Conservation (phyloP, 2,888 invertebrate genomes). For the Heliconius aoede region DNA sequence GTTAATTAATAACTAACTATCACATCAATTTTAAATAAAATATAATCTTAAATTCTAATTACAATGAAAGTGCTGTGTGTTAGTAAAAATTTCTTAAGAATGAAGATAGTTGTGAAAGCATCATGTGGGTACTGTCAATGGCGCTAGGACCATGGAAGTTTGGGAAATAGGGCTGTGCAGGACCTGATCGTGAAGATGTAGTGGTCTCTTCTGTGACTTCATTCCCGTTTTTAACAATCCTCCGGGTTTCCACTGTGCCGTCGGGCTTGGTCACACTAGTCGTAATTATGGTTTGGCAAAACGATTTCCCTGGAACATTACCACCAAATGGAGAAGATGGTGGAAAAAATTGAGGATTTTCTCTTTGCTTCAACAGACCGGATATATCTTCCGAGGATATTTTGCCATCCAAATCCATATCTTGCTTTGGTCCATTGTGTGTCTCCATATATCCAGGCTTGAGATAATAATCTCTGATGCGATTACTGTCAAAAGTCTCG, state of each 20-base stretch:
- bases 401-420: constrained; percentile 74
- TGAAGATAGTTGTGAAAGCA: constrained; percentile 67
- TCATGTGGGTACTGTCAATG: constrained; percentile 56
- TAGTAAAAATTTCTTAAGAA: constrained; percentile 71
- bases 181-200: constrained; percentile 51
- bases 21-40: constrained; percentile 41
- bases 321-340: constrained; percentile 60
- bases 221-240: constrained; percentile 74
- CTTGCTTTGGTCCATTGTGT: constrained; percentile 59
- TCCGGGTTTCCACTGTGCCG: constrained; percentile 71
- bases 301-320: constrained; percentile 66
- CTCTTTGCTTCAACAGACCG: constrained; percentile 68
- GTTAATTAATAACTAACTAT: constrained; percentile 36
- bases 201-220: constrained; percentile 68
- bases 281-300: constrained; percentile 76
- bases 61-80: constrained; percentile 33
- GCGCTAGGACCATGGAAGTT: constrained; percentile 58
- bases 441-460: constrained; percentile 72
- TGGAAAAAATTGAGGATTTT: constrained; percentile 51
- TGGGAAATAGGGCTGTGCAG: constrained; percentile 53
- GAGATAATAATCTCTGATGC: constrained; percentile 73
- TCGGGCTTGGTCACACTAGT: constrained; percentile 75
- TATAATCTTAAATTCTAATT: constrained; percentile 23
- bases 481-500: constrained; percentile 60
- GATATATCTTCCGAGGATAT: constrained; percentile 75